These are phyloP conservation scores for Tetranychus urticae DNA, from an alignment of 1,140 invertebrate species.

Conservation along the genomic window DNA sequence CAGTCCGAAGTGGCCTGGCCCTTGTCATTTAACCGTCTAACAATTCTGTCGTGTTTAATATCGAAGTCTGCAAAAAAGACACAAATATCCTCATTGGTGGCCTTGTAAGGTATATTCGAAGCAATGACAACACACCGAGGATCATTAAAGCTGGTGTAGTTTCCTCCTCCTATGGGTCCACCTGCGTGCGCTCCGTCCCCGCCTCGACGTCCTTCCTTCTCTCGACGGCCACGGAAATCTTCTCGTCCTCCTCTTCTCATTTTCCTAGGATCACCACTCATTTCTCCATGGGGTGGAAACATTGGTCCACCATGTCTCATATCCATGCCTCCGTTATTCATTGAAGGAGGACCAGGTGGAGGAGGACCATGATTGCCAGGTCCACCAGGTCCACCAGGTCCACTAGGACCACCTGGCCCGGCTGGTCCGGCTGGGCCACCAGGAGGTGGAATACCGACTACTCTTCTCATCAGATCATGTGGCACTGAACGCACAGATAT, in stretches of 20 bases:
- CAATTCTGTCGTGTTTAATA: slow-evolving; percentile 18
- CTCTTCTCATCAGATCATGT: slow-evolving; percentile 26
- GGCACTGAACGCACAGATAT: slow-evolving; percentile 39
- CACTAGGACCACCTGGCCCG: background rate
- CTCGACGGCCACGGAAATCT: background rate
- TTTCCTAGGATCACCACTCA: background rate
- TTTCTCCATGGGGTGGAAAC: background rate
- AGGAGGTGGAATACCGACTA: slow-evolving; percentile 9
- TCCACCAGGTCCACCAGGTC: background rate
- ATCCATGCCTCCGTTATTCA: background rate
- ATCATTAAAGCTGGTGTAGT: slow-evolving; percentile 22
- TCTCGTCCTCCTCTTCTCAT: background rate
- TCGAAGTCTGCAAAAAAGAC: slow-evolving; percentile 39
- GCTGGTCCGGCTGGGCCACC: background rate
- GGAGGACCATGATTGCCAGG: background rate
- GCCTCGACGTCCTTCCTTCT: background rate
- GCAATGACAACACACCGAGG: slow-evolving; percentile 55
- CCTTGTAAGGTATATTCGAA: slow-evolving; percentile 63
- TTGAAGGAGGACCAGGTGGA: background rate
- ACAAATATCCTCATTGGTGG: slow-evolving; percentile 59
- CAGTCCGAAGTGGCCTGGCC: slow-evolving; percentile 69
- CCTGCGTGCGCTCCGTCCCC: slow-evolving; percentile 1
- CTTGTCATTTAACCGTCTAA: slow-evolving; percentile 36
- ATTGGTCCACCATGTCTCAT: background rate
- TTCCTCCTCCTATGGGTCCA: background rate